These are phyloP conservation scores for Drosophila ficusphila DNA, from an alignment of 1,140 invertebrate species.

Conservation along the genomic window DNA sequence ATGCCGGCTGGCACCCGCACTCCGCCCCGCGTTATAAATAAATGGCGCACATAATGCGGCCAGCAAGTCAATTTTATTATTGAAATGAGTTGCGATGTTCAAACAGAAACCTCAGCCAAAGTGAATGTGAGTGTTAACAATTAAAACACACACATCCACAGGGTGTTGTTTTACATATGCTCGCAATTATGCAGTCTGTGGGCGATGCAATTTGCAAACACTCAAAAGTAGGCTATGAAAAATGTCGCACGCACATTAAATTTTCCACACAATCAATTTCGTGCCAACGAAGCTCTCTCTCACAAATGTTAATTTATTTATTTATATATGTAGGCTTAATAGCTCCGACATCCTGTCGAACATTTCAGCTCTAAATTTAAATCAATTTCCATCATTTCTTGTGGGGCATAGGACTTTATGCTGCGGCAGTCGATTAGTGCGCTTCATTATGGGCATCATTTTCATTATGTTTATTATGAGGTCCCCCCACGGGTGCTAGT, in stretches of 20 bases:
- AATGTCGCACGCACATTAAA: slow-evolving; percentile 63
- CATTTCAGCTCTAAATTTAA: slow-evolving; percentile 40
- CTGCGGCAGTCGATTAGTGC: slow-evolving; percentile 66
- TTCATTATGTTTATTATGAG: slow-evolving; percentile 76
- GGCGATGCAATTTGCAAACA: slow-evolving; percentile 67
- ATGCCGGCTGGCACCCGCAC: slow-evolving; percentile 1
- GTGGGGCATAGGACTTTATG: slow-evolving; percentile 36
- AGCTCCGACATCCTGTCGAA: slow-evolving; percentile 47
- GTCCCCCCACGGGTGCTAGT: background rate
- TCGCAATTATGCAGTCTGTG: slow-evolving; percentile 52
- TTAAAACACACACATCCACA: slow-evolving; percentile 48
- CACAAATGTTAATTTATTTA: slow-evolving; percentile 67
- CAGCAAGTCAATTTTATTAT: slow-evolving; percentile 81
- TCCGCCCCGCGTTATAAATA: slow-evolving; percentile 52
- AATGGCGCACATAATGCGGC: slow-evolving; percentile 64
- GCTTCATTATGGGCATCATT: slow-evolving; percentile 77
- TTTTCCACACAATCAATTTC: slow-evolving; percentile 81
- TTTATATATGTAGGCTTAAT: slow-evolving; percentile 62
- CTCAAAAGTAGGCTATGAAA: slow-evolving; percentile 78
- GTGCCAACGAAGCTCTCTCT: slow-evolving; percentile 17
- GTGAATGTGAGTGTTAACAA: slow-evolving; percentile 50
- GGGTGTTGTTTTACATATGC: slow-evolving; percentile 54
- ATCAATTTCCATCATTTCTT: slow-evolving; percentile 23
- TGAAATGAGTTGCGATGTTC: slow-evolving; percentile 59
- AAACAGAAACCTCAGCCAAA: slow-evolving; percentile 51